Evolutionary conservation across 2,113 vertebrate species (phyloP).

Genomic region (Australoheros scitulus): DNA sequence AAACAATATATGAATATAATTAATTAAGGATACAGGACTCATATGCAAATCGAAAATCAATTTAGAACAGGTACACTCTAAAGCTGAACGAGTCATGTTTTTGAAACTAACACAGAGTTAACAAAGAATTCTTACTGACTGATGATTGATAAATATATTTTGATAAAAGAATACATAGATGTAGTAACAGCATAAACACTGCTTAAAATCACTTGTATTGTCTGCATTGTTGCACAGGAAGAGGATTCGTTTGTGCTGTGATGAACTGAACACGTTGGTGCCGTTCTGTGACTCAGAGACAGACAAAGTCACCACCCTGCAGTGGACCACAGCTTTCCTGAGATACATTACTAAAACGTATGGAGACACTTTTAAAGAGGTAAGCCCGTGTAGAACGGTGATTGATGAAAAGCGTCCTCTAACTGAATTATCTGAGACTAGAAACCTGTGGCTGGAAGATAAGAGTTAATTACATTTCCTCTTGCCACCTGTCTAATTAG

Average conservation of each 20-base stretch:
- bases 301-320: constrained; percentile 91
- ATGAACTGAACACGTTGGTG: constrained; percentile 91
- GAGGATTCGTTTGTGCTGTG: constrained; percentile 90
- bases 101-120: neutral
- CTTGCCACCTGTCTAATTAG: neutral
- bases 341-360: constrained; percentile 88
- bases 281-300: constrained; percentile 88
- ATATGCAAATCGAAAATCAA: neutral
- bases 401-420: neutral
- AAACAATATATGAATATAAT: neutral
- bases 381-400: constrained; percentile 43
- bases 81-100: neutral
- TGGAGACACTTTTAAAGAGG: constrained; percentile 88
- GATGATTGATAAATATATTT: neutral
- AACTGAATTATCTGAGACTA: constrained; percentile 2
- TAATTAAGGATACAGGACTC: neutral
- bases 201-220: neutral
- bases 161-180: too few relatives aligned
- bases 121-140: neutral
- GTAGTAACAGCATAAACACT: neutral
- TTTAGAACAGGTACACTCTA: neutral
- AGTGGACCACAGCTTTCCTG: constrained; percentile 90
- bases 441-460: constrained; percentile 17
- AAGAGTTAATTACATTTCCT: constrained; percentile 14
- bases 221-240: constrained; percentile 76